Evolutionary conservation across 2,797 vertebrate genomes (phyloP).

Genomic region (Leptoclinus maculatus): DNA sequence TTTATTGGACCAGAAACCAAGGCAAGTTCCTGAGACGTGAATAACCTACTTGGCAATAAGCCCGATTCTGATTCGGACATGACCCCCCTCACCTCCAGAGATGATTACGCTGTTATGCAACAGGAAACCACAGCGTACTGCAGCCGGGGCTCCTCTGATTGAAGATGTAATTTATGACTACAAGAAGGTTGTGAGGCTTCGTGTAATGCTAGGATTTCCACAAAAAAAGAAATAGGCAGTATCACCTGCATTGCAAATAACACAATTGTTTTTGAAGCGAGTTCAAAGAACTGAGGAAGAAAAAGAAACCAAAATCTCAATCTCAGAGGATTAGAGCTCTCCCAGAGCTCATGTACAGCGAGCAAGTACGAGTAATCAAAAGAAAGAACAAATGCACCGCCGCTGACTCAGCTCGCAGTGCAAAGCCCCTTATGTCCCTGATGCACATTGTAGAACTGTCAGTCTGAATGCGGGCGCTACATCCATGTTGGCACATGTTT

Average conservation of each 20-base stretch:
- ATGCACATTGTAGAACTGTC: constrained; percentile 20
- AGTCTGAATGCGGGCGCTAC: not conserved
- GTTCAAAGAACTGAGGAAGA: constrained; percentile 8
- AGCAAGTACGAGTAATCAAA: not conserved
- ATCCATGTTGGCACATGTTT: constrained; percentile 31
- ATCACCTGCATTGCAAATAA: constrained; percentile 1
- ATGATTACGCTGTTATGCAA: not conserved
- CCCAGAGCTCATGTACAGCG: constrained; percentile 19
- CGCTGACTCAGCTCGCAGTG: constrained; percentile 23
- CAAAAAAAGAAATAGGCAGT: not conserved
- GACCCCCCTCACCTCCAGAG: not conserved
- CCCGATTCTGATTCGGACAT: not conserved
- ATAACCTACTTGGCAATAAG: not conserved
- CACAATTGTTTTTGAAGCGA: constrained; percentile 37
- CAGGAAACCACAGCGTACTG: not conserved
- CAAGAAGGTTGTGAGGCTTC: not conserved
- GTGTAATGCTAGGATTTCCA: constrained; percentile 1
- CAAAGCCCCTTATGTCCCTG: constrained; percentile 38
- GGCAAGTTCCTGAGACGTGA: not conserved
- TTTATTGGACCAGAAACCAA: not conserved
- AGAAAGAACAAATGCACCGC: constrained; percentile 27
- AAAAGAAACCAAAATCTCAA: not conserved
- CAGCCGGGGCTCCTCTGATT: not conserved
- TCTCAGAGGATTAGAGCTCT: constrained; percentile 52
- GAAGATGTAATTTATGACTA: constrained; percentile 10